phyloP scores from a whole-genome alignment of 2,797 vertebrate genomes.

The Bradypodion ventrale region DNA sequence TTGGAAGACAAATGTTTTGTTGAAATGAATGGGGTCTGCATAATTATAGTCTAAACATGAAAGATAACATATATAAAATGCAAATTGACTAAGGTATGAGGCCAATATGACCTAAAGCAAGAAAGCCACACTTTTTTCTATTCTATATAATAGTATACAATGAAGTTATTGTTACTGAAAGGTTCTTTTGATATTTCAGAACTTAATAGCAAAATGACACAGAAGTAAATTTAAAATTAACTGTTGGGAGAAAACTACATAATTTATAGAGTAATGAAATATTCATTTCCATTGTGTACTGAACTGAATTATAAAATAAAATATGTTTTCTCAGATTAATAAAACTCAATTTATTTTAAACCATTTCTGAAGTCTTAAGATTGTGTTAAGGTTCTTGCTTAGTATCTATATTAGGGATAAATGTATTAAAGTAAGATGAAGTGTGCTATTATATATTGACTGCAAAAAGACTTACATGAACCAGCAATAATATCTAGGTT shows the following conservation, averaged over 20 bases:
- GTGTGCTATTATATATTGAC: slow-evolving; percentile 51
- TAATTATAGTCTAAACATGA: background rate
- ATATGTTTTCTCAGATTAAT: slow-evolving; percentile 63
- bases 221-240: slow-evolving; percentile 41
- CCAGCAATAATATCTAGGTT: slow-evolving; percentile 36
- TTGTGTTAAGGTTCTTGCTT: slow-evolving; percentile 54
- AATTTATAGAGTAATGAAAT: slow-evolving; percentile 59
- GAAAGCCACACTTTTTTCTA: background rate
- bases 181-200: slow-evolving; percentile 52
- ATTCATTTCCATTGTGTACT: slow-evolving; percentile 48
- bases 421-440: slow-evolving; percentile 54
- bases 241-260: slow-evolving; percentile 54
- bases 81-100: slow-evolving; percentile 39
- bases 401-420: slow-evolving; percentile 53
- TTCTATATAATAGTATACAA: slow-evolving; percentile 36
- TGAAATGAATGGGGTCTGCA: background rate
- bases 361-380: slow-evolving; percentile 55
- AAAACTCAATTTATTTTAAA: slow-evolving; percentile 59
- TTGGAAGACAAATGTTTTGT: background rate
- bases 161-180: slow-evolving; percentile 36
- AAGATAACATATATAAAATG: slow-evolving; percentile 20
- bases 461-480: slow-evolving; percentile 43
- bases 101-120: slow-evolving; percentile 42
- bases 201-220: slow-evolving; percentile 59
- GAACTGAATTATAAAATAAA: slow-evolving; percentile 56